Percentiles rank a stretch among this genome's conserved stretches.
These are phyloP conservation scores for Margarornis squamiger DNA, from an alignment of 2,797 vertebrate species.

Conservation along the genomic window DNA sequence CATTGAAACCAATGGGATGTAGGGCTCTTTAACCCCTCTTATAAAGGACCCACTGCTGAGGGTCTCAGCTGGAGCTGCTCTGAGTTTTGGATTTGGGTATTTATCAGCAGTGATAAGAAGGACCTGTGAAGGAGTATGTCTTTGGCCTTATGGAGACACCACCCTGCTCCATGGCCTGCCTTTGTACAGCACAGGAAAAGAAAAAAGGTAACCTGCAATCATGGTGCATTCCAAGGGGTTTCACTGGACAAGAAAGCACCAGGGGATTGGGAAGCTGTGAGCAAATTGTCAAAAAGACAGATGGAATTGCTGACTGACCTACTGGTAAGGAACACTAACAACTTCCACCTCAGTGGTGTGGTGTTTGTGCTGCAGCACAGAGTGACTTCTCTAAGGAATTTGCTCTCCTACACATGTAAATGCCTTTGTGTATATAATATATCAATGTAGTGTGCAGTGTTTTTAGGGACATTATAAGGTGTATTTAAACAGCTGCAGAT, in stretches of 20 bases:
- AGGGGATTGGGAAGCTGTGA: slow-evolving; percentile 36
- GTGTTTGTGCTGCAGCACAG: slow-evolving; percentile 4
- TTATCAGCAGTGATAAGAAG: background rate
- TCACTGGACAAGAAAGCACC: background rate
- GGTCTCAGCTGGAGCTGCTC: background rate
- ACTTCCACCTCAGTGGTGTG: background rate
- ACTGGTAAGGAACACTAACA: slow-evolving; percentile 20
- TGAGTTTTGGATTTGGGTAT: slow-evolving; percentile 20
- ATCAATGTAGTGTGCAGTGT: background rate
- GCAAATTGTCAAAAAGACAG: slow-evolving; percentile 58
- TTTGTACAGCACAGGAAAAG: background rate
- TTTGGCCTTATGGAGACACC: background rate
- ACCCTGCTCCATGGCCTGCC: background rate
- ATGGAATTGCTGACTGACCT: slow-evolving; percentile 27
- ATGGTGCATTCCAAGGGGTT: background rate
- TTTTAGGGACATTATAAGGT: background rate
- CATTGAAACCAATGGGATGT: background rate
- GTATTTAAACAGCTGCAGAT: slow-evolving; percentile 19
- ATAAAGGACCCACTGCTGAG: background rate
- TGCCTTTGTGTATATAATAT: slow-evolving; percentile 1
- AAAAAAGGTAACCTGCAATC: background rate
- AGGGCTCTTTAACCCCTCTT: background rate
- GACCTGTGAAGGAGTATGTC: background rate
- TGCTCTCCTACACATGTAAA: slow-evolving; percentile 13
- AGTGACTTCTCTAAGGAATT: slow-evolving; percentile 29